These are phyloP conservation scores for Ricordea florida DNA, from an alignment of 92 coral and sea anemone species.

Conservation along the genomic window DNA sequence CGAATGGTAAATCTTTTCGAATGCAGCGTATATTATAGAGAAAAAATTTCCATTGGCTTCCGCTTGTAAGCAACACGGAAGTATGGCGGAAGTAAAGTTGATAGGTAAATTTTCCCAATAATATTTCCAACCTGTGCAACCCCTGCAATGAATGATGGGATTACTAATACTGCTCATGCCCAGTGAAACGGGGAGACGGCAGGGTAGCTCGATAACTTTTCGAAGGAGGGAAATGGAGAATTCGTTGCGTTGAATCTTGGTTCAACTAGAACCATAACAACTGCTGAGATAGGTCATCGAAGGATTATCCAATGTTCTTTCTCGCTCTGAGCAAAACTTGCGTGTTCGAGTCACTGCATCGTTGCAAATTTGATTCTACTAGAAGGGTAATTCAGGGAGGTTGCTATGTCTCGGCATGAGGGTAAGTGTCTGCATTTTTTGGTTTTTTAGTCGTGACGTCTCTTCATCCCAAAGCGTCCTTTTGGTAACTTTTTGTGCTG, in stretches of 20 bases:
- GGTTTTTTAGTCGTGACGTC: not conserved
- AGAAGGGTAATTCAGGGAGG: constrained; percentile 10
- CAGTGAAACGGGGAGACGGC: constrained; percentile 53
- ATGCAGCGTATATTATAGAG: no score
- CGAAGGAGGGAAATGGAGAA: constrained; percentile 6
- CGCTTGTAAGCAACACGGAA: no score
- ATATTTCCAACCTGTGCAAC: not conserved
- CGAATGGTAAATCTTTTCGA: no score
- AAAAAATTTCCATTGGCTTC: no score
- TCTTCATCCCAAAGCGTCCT: not conserved
- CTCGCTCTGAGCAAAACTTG: constrained; percentile 35
- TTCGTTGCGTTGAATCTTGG: constrained; percentile 10
- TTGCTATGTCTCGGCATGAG: constrained; percentile 99
- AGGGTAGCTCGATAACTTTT: constrained; percentile 2
- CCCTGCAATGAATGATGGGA: constrained; percentile 13
- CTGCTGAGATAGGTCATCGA: not conserved
- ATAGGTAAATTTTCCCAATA: not conserved
- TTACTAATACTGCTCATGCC: constrained; percentile 19
- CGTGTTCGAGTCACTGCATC: constrained; percentile 29
- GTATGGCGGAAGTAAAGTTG: not conserved
- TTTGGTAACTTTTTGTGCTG: not conserved
- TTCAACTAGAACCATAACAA: not conserved
- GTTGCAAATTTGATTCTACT: constrained; percentile 28
- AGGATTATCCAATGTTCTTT: constrained; percentile 70
- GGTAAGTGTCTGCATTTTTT: constrained; percentile 62